phyloP scores from a whole-genome alignment of 2,797 vertebrate genomes.

The Enteromius treurensis region DNA sequence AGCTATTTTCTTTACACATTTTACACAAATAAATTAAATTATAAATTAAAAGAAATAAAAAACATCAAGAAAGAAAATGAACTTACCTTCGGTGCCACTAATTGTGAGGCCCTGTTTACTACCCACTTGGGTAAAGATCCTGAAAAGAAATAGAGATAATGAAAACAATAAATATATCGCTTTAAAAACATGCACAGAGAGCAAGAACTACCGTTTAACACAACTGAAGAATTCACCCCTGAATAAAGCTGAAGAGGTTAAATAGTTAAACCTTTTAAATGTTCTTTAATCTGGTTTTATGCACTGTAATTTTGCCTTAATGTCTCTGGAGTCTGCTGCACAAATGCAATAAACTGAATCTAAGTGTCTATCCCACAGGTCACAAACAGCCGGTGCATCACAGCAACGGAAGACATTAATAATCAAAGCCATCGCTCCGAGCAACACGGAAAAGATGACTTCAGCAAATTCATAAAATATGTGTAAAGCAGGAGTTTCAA shows the following conservation, averaged over 20 bases:
- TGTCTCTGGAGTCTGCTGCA: constrained; percentile 24
- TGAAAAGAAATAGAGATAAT: constrained; percentile 63
- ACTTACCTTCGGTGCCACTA: constrained; percentile 89
- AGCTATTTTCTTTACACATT: background rate
- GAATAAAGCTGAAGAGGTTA: background rate
- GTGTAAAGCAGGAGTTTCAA: constrained; percentile 30
- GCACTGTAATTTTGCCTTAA: constrained; percentile 10
- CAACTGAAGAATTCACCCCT: background rate
- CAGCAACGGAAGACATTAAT: constrained; percentile 59
- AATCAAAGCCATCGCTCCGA: constrained; percentile 50
- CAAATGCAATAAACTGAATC: constrained; percentile 39
- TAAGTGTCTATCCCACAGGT: constrained; percentile 34
- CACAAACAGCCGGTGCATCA: constrained; percentile 45
- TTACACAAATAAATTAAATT: background rate
- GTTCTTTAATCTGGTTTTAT: background rate
- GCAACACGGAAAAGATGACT: constrained; percentile 55
- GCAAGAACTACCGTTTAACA: background rate
- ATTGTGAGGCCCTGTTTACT: constrained; percentile 88
- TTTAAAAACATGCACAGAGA: background rate
- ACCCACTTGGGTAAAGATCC: constrained; percentile 94
- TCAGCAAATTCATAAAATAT: constrained; percentile 57
- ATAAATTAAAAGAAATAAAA: background rate
- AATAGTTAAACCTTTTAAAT: background rate
- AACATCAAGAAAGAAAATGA: background rate
- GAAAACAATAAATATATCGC: background rate